Conservation (phyloP, 2,113 vertebrate species). For the Malurus elegans region DNA sequence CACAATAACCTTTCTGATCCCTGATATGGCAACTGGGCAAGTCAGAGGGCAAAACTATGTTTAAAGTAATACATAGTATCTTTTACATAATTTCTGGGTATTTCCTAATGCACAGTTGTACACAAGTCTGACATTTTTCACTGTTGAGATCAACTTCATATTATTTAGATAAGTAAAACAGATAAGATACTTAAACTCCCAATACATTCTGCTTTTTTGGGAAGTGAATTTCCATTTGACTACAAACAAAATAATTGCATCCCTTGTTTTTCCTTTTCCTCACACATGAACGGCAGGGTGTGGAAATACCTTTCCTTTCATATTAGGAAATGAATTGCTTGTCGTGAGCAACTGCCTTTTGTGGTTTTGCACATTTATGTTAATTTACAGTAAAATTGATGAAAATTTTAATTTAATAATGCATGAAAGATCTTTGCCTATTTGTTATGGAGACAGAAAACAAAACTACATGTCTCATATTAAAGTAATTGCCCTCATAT, state of each 20-base stretch:
- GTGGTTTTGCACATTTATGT: not conserved
- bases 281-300: not conserved
- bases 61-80: not conserved
- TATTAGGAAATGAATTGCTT: not conserved
- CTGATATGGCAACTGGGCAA: not conserved
- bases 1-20: not conserved
- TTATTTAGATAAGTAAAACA: not conserved
- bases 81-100: not conserved
- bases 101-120: not conserved
- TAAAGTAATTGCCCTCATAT: not conserved
- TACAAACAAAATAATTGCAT: not conserved
- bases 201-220: not conserved
- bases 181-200: not conserved
- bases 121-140: not conserved
- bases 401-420: not conserved
- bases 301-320: not conserved
- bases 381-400: not conserved
- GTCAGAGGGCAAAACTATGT: not conserved
- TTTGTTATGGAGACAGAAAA: not conserved
- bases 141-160: not conserved
- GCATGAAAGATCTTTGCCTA: not conserved
- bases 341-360: not conserved
- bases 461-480: not conserved
- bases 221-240: not conserved
- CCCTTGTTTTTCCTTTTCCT: not conserved